A percentile compares a stretch with the other conserved stretches of the same genome.
Conservation (phyloP, 2,888 invertebrate species). For the Dorcus parallelipipedus region DNA sequence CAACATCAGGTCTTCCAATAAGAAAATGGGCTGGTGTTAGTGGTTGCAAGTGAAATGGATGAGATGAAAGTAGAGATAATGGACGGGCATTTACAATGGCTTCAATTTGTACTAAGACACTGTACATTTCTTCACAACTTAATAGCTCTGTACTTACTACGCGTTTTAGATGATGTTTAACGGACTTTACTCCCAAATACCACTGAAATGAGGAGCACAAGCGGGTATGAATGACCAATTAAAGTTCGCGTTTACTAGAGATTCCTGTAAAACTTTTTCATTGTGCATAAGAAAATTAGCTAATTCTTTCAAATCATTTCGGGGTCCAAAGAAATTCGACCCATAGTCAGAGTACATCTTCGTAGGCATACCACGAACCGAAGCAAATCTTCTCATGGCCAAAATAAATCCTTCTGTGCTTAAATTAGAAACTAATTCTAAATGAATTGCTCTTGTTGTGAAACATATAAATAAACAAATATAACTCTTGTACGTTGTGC, state of each 20-base stretch:
- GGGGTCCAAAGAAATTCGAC: constrained; percentile 24
- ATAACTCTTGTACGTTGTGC: constrained; percentile 13
- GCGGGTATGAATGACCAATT: constrained; percentile 22
- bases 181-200: constrained; percentile 33
- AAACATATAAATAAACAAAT: constrained; percentile 18
- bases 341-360: constrained; percentile 20
- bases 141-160: constrained; percentile 20
- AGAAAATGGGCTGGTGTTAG: constrained; percentile 21
- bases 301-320: constrained; percentile 10
- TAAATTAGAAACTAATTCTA: constrained; percentile 16
- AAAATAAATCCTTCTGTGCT: constrained; percentile 16
- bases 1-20: no score
- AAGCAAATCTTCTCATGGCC: constrained; percentile 13
- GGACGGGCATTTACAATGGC: constrained; percentile 31
- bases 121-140: constrained; percentile 29
- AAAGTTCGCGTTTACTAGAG: no score
- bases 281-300: background rate
- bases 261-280: background rate
- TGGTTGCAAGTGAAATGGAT: constrained; percentile 25
- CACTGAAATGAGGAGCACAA: constrained; percentile 23
- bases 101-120: constrained; percentile 30
- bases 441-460: constrained; percentile 19
- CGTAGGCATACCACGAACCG: constrained; percentile 15
- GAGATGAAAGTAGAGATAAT: constrained; percentile 25
- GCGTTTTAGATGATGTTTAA: constrained; percentile 29